phyloP scores from a whole-genome alignment of 1,140 invertebrate species.

The Sitodiplosis mosellana region DNA sequence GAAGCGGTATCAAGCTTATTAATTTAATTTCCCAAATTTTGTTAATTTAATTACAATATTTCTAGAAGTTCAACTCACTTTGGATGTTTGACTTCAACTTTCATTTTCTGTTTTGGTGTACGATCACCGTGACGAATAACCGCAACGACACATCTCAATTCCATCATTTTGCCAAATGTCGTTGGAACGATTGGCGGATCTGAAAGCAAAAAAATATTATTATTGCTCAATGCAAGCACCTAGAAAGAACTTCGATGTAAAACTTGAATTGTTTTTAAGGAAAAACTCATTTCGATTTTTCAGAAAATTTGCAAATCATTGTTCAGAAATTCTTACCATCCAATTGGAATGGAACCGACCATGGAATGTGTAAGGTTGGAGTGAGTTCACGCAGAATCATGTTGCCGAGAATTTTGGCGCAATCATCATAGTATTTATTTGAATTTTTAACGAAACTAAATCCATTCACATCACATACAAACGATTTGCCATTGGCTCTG shows the following conservation, averaged over 20 bases:
- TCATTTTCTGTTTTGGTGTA: conserved; percentile 99
- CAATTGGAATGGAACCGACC: conserved; percentile 88
- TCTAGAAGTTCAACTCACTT: conserved; percentile 42
- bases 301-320: too few relatives aligned
- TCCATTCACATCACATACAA: conserved; percentile 98
- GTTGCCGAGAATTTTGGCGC: conserved; percentile 91
- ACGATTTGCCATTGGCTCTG: conserved; percentile 94
- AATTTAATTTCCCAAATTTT: too few relatives aligned
- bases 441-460: conserved; percentile 99
- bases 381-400: conserved; percentile 81
- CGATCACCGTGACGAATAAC: conserved; percentile 96
- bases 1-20: too few relatives aligned
- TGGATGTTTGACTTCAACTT: conserved; percentile 96
- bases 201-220: too few relatives aligned
- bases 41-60: not conserved
- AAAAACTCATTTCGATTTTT: too few relatives aligned
- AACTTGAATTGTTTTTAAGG: too few relatives aligned
- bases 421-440: conserved; percentile 99
- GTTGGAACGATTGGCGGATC: conserved; percentile 98
- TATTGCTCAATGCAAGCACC: too few relatives aligned
- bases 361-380: conserved; percentile 88
- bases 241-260: too few relatives aligned
- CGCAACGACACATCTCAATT: conserved; percentile 92
- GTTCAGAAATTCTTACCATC: conserved; percentile 40
- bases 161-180: conserved; percentile 99